Conservation (phyloP, 2,113 vertebrate genomes). For the Malurus elegans region DNA sequence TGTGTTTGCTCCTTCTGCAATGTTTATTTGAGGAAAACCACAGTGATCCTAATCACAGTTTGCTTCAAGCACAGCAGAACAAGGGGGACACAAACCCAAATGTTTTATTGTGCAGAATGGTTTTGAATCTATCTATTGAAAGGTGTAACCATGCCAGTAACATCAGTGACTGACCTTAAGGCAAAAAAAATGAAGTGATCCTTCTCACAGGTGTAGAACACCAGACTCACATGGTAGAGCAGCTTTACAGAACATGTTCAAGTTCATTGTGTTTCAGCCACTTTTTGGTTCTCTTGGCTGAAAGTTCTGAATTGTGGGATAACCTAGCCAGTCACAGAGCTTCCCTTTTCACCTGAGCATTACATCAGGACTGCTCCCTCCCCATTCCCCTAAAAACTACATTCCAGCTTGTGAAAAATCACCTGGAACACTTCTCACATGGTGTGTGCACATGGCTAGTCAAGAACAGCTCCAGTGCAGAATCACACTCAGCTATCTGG, state of each 20-base stretch:
- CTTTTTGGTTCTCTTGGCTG: neutral
- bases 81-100: neutral
- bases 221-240: neutral
- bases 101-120: neutral
- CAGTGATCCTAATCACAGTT: neutral
- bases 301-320: neutral
- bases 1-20: neutral
- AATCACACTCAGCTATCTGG: neutral
- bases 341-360: neutral
- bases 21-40: neutral
- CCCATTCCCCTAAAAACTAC: accelerated
- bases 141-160: neutral
- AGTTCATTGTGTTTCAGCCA: neutral
- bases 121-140: neutral
- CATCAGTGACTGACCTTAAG: neutral
- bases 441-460: neutral
- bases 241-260: neutral
- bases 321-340: neutral
- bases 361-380: neutral
- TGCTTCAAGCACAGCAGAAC: neutral
- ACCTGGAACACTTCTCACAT: neutral
- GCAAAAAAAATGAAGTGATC: neutral
- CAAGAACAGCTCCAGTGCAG: neutral
- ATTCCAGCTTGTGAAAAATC: neutral
- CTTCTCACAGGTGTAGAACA: neutral